These are phyloP conservation scores for Acrobasis consociella DNA, from an alignment of 2,888 invertebrate genomes.

Conservation along the genomic window DNA sequence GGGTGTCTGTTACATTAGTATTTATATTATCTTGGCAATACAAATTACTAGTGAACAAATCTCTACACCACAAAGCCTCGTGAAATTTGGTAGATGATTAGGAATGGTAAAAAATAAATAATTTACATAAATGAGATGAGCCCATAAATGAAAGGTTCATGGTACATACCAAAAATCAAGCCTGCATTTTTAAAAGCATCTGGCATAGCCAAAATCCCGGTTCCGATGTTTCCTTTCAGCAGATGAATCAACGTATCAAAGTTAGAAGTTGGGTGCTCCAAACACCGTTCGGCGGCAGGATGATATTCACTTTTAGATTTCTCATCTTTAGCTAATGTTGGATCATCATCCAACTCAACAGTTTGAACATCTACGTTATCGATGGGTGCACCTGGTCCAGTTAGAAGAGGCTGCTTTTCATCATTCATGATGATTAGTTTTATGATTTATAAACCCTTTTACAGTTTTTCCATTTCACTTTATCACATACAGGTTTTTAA, in stretches of 20 bases:
- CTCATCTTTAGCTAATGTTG: constrained; percentile 52
- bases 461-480: constrained; percentile 25
- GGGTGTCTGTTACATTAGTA: no score
- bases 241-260: constrained; percentile 89
- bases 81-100: no score
- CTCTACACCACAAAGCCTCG: no score
- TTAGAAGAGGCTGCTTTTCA: constrained; percentile 87
- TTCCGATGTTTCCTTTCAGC: constrained; percentile 90
- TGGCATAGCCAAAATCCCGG: constrained; percentile 98
- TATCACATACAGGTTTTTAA: constrained; percentile 16
- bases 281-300: constrained; percentile 85
- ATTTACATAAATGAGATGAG: no score
- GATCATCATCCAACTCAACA: constrained; percentile 59
- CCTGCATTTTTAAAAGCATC: constrained; percentile 96
- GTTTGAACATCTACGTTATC: constrained; percentile 64
- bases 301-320: constrained; percentile 67
- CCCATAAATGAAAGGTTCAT: no score
- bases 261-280: constrained; percentile 92
- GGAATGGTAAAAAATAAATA: no score
- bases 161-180: constrained; percentile 86
- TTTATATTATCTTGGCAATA: no score
- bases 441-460: constrained; percentile 20
- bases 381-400: constrained; percentile 61
- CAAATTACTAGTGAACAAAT: no score
- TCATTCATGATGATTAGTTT: constrained; percentile 77